Evolutionary conservation across 1,140 invertebrate species (phyloP), one percentile per base, ranked within the genome.

Genomic region (Leptinotarsa lineolata): DNA sequence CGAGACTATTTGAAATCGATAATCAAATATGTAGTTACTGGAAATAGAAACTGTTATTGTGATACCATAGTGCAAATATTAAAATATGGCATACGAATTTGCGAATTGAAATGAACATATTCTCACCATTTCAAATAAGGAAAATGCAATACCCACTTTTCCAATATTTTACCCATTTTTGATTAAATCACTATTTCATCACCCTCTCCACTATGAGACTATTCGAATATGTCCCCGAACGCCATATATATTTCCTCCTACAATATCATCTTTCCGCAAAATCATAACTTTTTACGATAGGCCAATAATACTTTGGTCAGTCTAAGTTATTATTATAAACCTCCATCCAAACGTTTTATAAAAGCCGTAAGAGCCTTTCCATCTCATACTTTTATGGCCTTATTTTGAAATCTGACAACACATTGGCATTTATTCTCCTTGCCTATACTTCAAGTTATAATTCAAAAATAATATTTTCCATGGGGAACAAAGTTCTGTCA

Each of bases 311-410:
- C 15, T 54, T 54, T 54, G 48, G 48, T 6, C n/a, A 54, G 48
- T 54, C 48, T 54, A 54, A 54, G 48, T 54, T 54, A 54, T 54
- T 54, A 54, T 54, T 54, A 16, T 54, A n/a, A 54, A 54, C 48
- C 48, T n/a, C 15, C 4, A 54, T 54, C 13, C 13, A n/a, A 54
- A 54, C 48, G 48, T 54, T 54, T 54, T 54, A 54, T 54, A 54
- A 54, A 54, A 54, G 48, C 48, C 48, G n/a, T 54, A 54, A 54
- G n/a, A n/a, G 48, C 48, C 48, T 15, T 54, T 54, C 48, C 48
- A 16, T 54, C 48, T 54, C 48, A 54, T 54, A 48, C 1, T 54
- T 54, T 54, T 54, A 54, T 12, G 48, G n/a, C 15, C 48, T 54
- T 54, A 54, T 54, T 54, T 54, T 54, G 48, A 54, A 54, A 54